Base-by-base conservation (phyloP, 2,113 vertebrate species). In the Psammodynastes pulverulentus region DNA sequence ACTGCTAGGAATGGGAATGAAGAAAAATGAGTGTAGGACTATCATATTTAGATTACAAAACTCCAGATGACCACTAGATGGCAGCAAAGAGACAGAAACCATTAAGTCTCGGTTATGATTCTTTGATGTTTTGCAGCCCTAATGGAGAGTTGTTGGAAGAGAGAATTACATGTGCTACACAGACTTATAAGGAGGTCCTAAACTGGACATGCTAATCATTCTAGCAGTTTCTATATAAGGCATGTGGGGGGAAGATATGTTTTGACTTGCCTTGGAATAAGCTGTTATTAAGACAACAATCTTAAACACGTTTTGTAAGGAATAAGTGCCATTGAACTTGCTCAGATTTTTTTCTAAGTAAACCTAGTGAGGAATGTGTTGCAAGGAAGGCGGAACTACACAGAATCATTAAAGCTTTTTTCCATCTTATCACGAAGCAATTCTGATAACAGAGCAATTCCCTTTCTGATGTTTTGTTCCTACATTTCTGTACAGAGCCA, bases 351-450 rank as follows among this genome's bases (percentile, higher is more conserved):
- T 34, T 79, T 43, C 72, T 79, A 39, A 45, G 54, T 62, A 62
- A 89, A 45, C 54, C n/a, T 19, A 29, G 51, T 45, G 54, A 88
- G 89, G 49, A 84, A 9, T 53, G n/a, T 39, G 43, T 52, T 84
- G 62, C 84, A 53, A 51, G 13, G 34, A 46, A 86, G 88, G 95
- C 87, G 92, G 93, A 94, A 94, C 92, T 88, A 88, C 91, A 91
- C 54, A 91, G 58, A 34, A 43, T 12, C 45, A n/a, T 72, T 67
- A 51, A 86, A 86, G 19, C 56, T 67, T 87, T 92, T 92, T 92
- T 90, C 84, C 94, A 87, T 93, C 91, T 95, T 88, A 94, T 96
- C 46, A 52, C 17, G 86, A 84, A 93, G 95, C 92, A 92, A 45
- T 92, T 53, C 87, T 94, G 91, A 72, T 93, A 87, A 93, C 95